Percentiles rank a stretch among this genome's conserved stretches.
Evolutionary conservation across 2,888 invertebrate genomes (phyloP).

Genomic region (Drosophila prostipennis): DNA sequence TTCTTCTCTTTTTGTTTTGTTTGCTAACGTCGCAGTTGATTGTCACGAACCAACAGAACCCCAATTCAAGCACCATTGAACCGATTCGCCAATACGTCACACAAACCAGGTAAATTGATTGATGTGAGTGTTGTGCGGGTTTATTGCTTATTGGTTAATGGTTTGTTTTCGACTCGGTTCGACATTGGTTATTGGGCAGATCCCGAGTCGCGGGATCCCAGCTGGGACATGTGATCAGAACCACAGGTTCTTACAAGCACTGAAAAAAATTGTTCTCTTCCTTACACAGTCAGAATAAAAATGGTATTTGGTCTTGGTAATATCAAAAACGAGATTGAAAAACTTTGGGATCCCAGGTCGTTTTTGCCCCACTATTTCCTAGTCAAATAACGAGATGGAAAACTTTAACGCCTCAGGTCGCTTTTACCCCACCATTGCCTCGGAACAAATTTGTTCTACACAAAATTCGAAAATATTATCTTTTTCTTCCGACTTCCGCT

Average conservation of each 20-base stretch:
- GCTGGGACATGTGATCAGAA: slow-evolving; percentile 16
- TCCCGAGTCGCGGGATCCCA: slow-evolving; percentile 9
- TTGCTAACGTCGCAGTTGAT: slow-evolving; percentile 8
- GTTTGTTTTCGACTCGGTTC: slow-evolving; percentile 26
- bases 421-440: too few relatives aligned
- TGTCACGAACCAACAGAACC: slow-evolving; percentile 2
- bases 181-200: slow-evolving; percentile 10
- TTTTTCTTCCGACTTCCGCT: background rate
- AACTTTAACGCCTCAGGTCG: too few relatives aligned
- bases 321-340: too few relatives aligned
- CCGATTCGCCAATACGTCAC: slow-evolving; percentile 6
- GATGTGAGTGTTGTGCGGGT: slow-evolving; percentile 16
- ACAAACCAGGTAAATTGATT: slow-evolving; percentile 17
- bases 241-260: background rate
- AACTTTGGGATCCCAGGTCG: too few relatives aligned
- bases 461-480: background rate
- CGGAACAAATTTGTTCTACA: too few relatives aligned
- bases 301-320: too few relatives aligned
- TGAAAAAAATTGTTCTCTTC: too few relatives aligned
- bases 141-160: slow-evolving; percentile 22
- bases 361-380: too few relatives aligned
- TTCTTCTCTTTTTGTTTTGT: too few relatives aligned
- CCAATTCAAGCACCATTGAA: background rate
- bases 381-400: too few relatives aligned
- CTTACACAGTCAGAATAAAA: too few relatives aligned